Evolutionary conservation across 64 coral and sea anemone species (phyloP), one percentile per base, ranked within the genome.

Genomic region (Stylophora pistillata): DNA sequence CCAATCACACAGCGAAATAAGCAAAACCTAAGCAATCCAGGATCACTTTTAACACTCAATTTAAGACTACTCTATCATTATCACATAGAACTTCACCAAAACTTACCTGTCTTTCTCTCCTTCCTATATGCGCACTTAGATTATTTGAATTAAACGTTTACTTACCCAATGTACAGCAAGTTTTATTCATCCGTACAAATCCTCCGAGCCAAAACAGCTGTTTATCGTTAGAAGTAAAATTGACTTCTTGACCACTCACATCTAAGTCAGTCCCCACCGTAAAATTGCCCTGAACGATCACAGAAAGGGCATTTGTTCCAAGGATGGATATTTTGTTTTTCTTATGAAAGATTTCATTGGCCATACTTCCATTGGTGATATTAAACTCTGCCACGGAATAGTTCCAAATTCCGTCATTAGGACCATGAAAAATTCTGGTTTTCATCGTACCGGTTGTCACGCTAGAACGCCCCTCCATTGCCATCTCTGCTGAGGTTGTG

Each of bases 121-220:
- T 47, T 47, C 3, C 7, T 47, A 47, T 7, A 47, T 47, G 37
- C 37, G 7, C 37, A 47, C 37, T 47, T 47, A 47, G 3, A 7
- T 4, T 20, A 25, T 9, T 77, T 77, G 5, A 56, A 9, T 10
- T 2, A 17, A 52, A 27, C 33, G 16, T 41, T 73, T 41, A 64
- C 81, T 93, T 90, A 96, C 94, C 94, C 21, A 93, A 57, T 29
- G 78, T 71, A 59, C 94, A 96, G 30, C 94, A 96, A 0, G 94
- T 90, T 29, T 86, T 86, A 78, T 91, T 96, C 15, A 61, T 74
- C 9, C 94, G 86, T 10, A 96, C 72, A 83, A 96, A 96, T 74
- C 94, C 94, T 41, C 94, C 94, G 14, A 90, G 56, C 59, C 74
- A 64, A 64, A 87, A 96, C 58, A 90, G 37, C 53, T 53, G 79